Percentiles rank a stretch among this genome's conserved stretches.
Evolutionary conservation across 2,888 invertebrate species (phyloP).

Genomic region (Papilio elwesi): DNA sequence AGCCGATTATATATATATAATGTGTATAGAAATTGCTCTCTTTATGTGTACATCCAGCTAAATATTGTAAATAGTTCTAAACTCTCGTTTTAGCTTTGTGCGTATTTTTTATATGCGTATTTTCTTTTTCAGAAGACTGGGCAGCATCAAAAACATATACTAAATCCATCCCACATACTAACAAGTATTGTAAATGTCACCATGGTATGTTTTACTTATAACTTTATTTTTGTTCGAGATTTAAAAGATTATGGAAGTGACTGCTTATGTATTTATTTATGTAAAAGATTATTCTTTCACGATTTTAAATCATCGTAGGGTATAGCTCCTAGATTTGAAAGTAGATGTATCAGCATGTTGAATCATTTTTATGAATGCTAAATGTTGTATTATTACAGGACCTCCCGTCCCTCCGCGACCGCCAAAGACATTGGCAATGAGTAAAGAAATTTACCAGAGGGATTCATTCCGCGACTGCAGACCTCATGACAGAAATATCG

Average conservation of each 20-base stretch:
- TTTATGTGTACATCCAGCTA: too few species aligned
- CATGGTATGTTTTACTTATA: constrained; percentile 55
- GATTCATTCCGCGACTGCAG: constrained; percentile 61
- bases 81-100: not conserved
- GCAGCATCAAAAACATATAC: constrained; percentile 68
- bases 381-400: constrained; percentile 53
- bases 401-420: constrained; percentile 89
- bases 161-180: constrained; percentile 58
- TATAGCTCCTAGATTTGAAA: too few species aligned
- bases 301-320: too few species aligned
- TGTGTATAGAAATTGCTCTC: too few species aligned
- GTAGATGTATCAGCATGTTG: too few species aligned
- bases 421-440: constrained; percentile 87
- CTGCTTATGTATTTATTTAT: too few species aligned
- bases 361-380: too few species aligned
- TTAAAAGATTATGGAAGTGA: too few species aligned
- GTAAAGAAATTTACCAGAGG: constrained; percentile 52
- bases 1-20: too few species aligned
- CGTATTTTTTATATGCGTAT: not conserved
- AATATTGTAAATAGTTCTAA: too few species aligned
- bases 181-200: constrained; percentile 54
- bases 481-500: constrained; percentile 61
- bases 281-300: too few species aligned
- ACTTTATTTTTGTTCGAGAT: constrained; percentile 37
- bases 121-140: constrained; percentile 63